Percentiles rank a stretch among this genome's conserved stretches.
Conservation (phyloP, 2,113 vertebrate species). For the Deroptyus accipitrinus region DNA sequence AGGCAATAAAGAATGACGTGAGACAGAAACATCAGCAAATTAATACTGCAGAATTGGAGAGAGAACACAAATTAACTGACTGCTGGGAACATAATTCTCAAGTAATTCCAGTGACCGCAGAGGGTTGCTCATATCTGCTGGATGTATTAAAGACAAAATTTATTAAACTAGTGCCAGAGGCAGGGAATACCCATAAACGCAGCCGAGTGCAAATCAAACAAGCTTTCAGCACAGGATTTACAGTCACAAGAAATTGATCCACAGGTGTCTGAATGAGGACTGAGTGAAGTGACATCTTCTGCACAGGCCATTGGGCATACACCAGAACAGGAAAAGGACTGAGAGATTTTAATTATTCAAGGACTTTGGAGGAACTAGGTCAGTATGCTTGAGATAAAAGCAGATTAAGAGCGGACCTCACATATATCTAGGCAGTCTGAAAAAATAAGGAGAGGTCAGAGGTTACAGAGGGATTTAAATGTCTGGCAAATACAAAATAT, state of each 20-base stretch:
- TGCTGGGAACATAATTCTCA: background rate
- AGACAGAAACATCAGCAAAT: background rate
- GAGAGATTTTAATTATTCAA: slow-evolving; percentile 49
- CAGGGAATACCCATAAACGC: background rate
- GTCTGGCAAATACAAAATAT: background rate
- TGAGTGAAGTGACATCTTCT: background rate
- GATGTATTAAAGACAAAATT: background rate
- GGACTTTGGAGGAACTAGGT: slow-evolving; percentile 53
- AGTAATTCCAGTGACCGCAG: background rate
- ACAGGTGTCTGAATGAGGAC: background rate
- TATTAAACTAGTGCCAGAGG: background rate
- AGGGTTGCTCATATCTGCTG: background rate
- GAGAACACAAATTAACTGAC: background rate
- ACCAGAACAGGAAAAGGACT: background rate
- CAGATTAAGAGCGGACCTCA: slow-evolving; percentile 46
- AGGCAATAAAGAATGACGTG: background rate
- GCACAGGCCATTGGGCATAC: background rate
- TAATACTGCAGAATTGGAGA: background rate
- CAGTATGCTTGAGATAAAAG: slow-evolving; percentile 56
- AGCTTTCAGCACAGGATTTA: background rate
- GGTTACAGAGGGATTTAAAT: background rate
- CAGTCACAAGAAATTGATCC: background rate
- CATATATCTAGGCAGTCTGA: background rate
- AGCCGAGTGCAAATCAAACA: background rate
- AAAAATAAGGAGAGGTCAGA: background rate